Evolutionary conservation across 2,888 invertebrate genomes (phyloP).

Genomic region (Polydrusus cervinus): DNA sequence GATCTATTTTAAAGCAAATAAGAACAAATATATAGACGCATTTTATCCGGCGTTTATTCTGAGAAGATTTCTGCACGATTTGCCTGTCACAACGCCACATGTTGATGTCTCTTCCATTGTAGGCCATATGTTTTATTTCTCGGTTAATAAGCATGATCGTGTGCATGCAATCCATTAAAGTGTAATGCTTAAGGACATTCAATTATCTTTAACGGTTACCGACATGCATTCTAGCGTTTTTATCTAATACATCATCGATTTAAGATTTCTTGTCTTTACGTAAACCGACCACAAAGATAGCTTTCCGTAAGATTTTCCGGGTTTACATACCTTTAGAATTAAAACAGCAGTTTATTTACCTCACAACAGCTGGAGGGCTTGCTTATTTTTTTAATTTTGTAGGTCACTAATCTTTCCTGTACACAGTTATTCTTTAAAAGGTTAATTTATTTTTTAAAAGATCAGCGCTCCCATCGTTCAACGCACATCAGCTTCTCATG

Average conservation of each 20-base stretch:
- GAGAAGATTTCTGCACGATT: conserved; percentile 1
- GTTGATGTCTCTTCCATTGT: conserved; percentile 4
- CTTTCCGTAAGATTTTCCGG: conserved; percentile 12
- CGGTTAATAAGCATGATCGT: conserved; percentile 27
- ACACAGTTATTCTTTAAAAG: too few species aligned
- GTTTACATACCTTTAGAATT: neutral
- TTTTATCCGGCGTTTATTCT: too few species aligned
- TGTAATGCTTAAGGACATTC: conserved; percentile 18
- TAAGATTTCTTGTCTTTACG: conserved; percentile 20
- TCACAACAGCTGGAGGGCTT: neutral
- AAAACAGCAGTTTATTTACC: conserved; percentile 1
- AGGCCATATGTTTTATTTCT: conserved; percentile 27
- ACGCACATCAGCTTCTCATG: too few species aligned
- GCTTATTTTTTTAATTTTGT: neutral
- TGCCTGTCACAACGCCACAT: conserved; percentile 5
- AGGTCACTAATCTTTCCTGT: too few species aligned
- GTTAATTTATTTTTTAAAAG: too few species aligned
- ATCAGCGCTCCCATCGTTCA: too few species aligned
- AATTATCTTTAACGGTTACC: conserved; percentile 26
- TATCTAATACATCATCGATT: conserved; percentile 24
- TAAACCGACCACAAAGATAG: conserved; percentile 3
- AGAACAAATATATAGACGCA: neutral
- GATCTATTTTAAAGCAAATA: neutral
- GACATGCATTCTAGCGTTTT: conserved; percentile 23
- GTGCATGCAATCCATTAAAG: conserved; percentile 24